Base-by-base conservation (phyloP, 2,888 invertebrate genomes). In the Noctua janthe region DNA sequence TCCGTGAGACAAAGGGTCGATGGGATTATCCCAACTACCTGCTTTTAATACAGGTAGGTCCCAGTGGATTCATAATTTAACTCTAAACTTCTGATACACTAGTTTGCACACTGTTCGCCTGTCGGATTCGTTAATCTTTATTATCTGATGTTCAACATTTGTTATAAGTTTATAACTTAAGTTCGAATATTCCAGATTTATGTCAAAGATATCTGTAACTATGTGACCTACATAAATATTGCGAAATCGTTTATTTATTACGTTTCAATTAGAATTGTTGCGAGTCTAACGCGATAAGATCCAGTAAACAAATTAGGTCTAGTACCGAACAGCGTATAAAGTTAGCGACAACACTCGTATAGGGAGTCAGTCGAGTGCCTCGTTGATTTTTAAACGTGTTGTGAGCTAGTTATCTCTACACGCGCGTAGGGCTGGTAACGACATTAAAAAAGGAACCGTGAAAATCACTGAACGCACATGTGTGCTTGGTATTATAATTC, bases 41-140 rank as follows among this genome's bases (percentile, higher is more conserved):
- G 92, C 43, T 80, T 92, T 94, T 94, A 92, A 95, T 93, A 91
- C 90, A 89, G 88, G 89, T 88, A 86, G 86, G 82, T 92, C 92
- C 91, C 91, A 83, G 86, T 89, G 91, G 92, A 91, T 93, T 93
- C 90, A 93, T 93, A 94, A 93, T 94, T 93, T 92, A 92, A 92
- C 89, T 92, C 90, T 81, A 78, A 85, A 88, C 86, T 88, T 83
- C 84, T 90, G 88, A 91, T 91, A 90, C 85, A 89, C 88, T 90
- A 90, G 84, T 89, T 90, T 74, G 79, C 84, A 86, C 85, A 88
- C 89, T 90, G 89, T 84, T 88, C 70, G 79, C 82, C 85, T 88
- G 88, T 89, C 82, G 69, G 84, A 86, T 86, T 88, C 75, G 87
- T 80, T 87, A 86, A 81, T 87, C 84, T 89, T 88, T 89, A 88